Evolutionary conservation across 2,888 invertebrate genomes (phyloP), one percentile per base, ranked within the genome.

Genomic region (Pyrochroa serraticornis): DNA sequence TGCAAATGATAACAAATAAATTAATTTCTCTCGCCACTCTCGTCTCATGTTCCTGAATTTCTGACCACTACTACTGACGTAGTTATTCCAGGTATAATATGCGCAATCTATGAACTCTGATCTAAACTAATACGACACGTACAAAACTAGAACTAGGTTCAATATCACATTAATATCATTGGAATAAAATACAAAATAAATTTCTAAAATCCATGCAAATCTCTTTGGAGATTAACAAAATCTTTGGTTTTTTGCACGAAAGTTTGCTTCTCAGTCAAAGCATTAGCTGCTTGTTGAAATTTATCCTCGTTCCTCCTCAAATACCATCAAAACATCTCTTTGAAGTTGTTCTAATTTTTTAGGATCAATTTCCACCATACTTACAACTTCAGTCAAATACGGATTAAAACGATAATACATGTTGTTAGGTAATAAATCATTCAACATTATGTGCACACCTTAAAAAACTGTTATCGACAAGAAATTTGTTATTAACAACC

Each of bases 351-450:
- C 82, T 46, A 94, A 80, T 90, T 90, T n/a, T 14, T 85, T 85
- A 0, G 89, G 85, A 63, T 89, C 80, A 34, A 89, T 89, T 79
- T 95, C 95, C 70, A 91, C 91, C 84, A 96, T 88, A 8, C 85
- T 83, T 52, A 92, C 82, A 76, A 90, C 87, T 74, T 91, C 88
- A 53, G 90, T 88, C 53, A 95, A 81, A 68, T 93, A 93, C 0
- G 95, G 95, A 80, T 95, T 96, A 78, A 95, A 89, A 3, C 95
- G 85, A 78, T 84, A 95, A 79, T 95, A 95, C 33, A 84, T 82
- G 36, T 87, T 83, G 0, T 85, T 82, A 0, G 91, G 89, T 0
- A 93, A 79, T 46, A 92, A 79, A 77, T 93, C 93, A 72, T 87
- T 87, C 64, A 93, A 73, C 69, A 89, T 85, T 44, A 85, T 85